Evolutionary conservation across 2,113 vertebrate genomes (phyloP), one percentile per base, ranked within the genome.

Genomic region (Leuciscus idus): DNA sequence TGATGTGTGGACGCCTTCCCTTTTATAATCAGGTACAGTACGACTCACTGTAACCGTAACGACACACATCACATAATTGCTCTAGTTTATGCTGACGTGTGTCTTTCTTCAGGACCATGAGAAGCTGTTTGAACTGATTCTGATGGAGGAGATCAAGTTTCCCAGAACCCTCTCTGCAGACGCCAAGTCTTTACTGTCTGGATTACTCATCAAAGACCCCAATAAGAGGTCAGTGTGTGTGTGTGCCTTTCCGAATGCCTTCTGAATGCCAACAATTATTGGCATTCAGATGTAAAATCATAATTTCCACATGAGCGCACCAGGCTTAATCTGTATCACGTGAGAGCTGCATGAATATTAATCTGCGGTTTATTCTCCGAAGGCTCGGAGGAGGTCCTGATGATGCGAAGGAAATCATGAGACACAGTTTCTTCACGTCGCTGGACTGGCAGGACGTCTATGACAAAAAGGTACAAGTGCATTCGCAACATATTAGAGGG

Each of bases 401-500:
- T 85, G 97, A 99, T 90, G 97, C 97, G 43, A 99, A 99, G 93
- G 97, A 99, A 94, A 98, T 98, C 91, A 98, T 99, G 97, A 95
- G 97, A 84, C 97, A 98, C 89, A 98, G 97, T 94, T 99, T 96
- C 95, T 99, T 99, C 90, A 95, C 93, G 91, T 94, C 95, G 90
- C 87, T 98, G 88, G 97, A 98, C 93, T 99, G 97, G 97, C 97
- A 98, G 94, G 96, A 98, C 89, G 97, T 98, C 28, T 98, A 98
- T 90, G 97, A 98, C 94, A 99, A 99, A 95, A 99, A 99, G 97
- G 97, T 98, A 61, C 6, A 17, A n/a, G 46, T 28, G n/a, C 21
- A 78, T 13, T 57, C 9, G 3, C 55, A 39, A 26, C 43, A 43
- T 43, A 9, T 43, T 19, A 4, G 4, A 70, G 66, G 50, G 13